Evolutionary conservation across 2,888 invertebrate species (phyloP).

Genomic region (Noctua pronuba): DNA sequence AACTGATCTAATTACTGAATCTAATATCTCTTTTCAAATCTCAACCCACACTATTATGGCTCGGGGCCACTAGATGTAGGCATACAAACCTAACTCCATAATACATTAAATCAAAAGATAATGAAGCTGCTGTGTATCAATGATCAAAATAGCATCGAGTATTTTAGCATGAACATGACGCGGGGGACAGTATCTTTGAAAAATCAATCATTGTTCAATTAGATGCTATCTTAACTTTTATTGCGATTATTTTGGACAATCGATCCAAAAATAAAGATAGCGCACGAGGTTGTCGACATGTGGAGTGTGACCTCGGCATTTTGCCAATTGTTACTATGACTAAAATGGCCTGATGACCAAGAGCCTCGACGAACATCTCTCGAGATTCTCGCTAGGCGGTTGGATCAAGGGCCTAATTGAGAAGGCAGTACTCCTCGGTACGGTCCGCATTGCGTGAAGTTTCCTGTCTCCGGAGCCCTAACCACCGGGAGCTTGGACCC

Average conservation of each 20-base stretch:
- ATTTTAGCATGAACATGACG: neutral
- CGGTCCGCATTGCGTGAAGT: neutral
- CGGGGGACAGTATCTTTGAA: neutral
- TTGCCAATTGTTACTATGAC: neutral
- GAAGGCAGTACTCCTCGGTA: neutral
- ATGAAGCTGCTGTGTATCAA: neutral
- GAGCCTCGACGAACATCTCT: neutral
- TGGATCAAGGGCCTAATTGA: neutral
- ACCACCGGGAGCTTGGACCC: neutral
- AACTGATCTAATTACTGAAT: neutral
- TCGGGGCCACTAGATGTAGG: too few species aligned
- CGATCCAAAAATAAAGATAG: neutral
- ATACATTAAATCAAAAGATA: too few species aligned
- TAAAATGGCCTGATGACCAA: neutral
- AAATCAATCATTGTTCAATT: neutral
- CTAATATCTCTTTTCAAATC: neutral
- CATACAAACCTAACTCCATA: too few species aligned
- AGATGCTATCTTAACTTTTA: neutral
- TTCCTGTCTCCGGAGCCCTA: neutral
- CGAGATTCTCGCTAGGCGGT: neutral
- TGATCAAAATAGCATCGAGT: neutral
- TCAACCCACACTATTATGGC: too few species aligned
- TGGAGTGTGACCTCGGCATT: neutral
- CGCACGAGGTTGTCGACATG: neutral
- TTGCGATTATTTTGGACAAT: neutral